phyloP scores from a whole-genome alignment of 2,797 vertebrate species.

The Alfaro cultratus region DNA sequence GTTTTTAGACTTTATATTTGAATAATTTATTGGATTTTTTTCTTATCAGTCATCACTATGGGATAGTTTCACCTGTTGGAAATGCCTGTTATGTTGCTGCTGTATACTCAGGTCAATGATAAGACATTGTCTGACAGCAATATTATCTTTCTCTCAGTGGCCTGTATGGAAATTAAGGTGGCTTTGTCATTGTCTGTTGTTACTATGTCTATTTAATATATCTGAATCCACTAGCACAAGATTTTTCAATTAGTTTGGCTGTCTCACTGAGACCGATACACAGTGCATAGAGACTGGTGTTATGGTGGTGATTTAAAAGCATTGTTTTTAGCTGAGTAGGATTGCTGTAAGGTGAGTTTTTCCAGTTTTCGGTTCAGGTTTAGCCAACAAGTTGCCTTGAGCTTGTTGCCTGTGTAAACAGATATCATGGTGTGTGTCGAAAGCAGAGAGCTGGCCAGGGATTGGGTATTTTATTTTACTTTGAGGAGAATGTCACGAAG shows the following conservation, averaged over 20 bases:
- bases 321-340: constrained; percentile 62
- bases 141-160: constrained; percentile 3
- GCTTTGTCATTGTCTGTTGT: constrained; percentile 18
- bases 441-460: constrained; percentile 29
- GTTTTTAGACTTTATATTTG: not conserved
- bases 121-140: constrained; percentile 37
- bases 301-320: constrained; percentile 33
- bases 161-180: constrained; percentile 42
- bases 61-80: not conserved
- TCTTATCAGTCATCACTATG: not conserved
- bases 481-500: constrained; percentile 29
- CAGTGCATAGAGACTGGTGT: constrained; percentile 22
- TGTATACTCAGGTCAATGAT: constrained; percentile 20
- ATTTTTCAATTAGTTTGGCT: constrained; percentile 5
- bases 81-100: not conserved
- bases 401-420: constrained; percentile 79
- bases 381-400: constrained; percentile 64
- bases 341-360: constrained; percentile 81
- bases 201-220: constrained; percentile 46
- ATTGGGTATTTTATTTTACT: constrained; percentile 44
- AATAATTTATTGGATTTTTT: not conserved
- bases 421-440: constrained; percentile 27
- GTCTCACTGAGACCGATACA: constrained; percentile 1
- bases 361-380: constrained; percentile 78
- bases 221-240: constrained; percentile 1